Base-by-base conservation (phyloP, 1,140 invertebrate species). In the Helicoverpa armigera region DNA sequence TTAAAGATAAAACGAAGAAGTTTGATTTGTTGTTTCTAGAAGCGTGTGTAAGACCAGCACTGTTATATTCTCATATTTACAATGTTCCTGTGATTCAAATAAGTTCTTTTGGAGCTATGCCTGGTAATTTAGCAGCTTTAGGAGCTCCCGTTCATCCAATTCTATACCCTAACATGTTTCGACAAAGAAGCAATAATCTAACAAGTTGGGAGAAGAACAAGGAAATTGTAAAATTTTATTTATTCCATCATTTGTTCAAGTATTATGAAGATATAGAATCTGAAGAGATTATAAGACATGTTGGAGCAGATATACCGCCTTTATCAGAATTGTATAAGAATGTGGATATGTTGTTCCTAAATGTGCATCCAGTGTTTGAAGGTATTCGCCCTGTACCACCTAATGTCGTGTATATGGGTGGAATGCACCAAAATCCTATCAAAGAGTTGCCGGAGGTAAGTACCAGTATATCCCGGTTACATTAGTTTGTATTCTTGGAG, bases 131-230 rank as follows among this genome's bases (percentile, higher is more conserved):
- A 11, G 63, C 86, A 35, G 63, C 78, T 0, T 65, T 92, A 4
- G 96, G 95, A 5, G 93, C 93, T 80, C 89, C 93, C 3, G 83
- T 87, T 3, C 94, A 95, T 82, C 92, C 94, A 0, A 72, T 95
- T 11, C 80, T 95, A 18, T 91, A 95, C 82, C 95, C 95, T 1
- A 50, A 29, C 4, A 14, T 61, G n/a, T 35, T 61, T 16, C 56
- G 73, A 11, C 75, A 77, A 43, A 77, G 48, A 43, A 16, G 2
- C 2, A 53, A 63, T 5, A 48, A 77, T 54, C 11, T 77, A 1
- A 77, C 60, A 50, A 29, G 16, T 1, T 53, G 75, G 61, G 61
- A 77, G 13, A 77, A 67, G 65, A 16, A 65, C 5, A 23, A 9
- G n/a, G 75, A 77, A 67, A 18, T 60, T 0, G 50, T 23, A 3